phyloP scores from a whole-genome alignment of 1,140 invertebrate species.

The Aphelenchoides avenae region DNA sequence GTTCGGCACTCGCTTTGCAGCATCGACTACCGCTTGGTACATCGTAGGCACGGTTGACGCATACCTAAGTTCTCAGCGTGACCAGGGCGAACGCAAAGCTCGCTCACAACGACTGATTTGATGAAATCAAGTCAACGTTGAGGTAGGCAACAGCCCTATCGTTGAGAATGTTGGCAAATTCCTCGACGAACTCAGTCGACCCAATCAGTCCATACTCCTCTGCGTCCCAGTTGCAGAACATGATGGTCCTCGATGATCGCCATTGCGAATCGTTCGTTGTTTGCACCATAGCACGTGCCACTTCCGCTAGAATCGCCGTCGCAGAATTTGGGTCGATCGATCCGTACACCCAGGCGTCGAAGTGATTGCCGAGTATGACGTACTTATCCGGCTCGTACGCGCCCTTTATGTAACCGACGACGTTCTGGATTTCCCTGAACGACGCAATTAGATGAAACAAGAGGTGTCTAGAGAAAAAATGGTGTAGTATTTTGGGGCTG shows the following conservation, averaged over 20 bases:
- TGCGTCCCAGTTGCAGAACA: slow-evolving; percentile 65
- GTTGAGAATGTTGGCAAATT: slow-evolving; percentile 44
- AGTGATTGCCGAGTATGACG: slow-evolving; percentile 67
- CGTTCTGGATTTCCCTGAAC: slow-evolving; percentile 51
- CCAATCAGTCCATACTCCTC: slow-evolving; percentile 62
- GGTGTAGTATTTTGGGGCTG: too few species aligned
- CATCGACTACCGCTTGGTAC: slow-evolving; percentile 41
- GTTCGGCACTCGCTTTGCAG: slow-evolving; percentile 50
- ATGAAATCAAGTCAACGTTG: slow-evolving; percentile 51
- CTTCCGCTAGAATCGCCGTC: slow-evolving; percentile 64
- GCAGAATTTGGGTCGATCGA: slow-evolving; percentile 58
- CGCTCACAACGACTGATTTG: slow-evolving; percentile 46
- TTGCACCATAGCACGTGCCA: slow-evolving; percentile 62
- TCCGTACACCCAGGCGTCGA: slow-evolving; percentile 65
- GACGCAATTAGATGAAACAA: too few species aligned
- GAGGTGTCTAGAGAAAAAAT: too few species aligned
- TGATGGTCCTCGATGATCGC: slow-evolving; percentile 61
- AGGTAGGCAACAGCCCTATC: slow-evolving; percentile 51
- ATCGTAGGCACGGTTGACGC: slow-evolving; percentile 48
- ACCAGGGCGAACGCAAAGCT: too few species aligned
- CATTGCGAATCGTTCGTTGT: slow-evolving; percentile 56
- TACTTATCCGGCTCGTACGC: slow-evolving; percentile 62
- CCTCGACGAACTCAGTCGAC: slow-evolving; percentile 54
- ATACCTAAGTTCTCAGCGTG: too few species aligned
- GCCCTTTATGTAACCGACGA: slow-evolving; percentile 56